phyloP scores from a whole-genome alignment of 2,888 invertebrate species.

The Cinara cedri region DNA sequence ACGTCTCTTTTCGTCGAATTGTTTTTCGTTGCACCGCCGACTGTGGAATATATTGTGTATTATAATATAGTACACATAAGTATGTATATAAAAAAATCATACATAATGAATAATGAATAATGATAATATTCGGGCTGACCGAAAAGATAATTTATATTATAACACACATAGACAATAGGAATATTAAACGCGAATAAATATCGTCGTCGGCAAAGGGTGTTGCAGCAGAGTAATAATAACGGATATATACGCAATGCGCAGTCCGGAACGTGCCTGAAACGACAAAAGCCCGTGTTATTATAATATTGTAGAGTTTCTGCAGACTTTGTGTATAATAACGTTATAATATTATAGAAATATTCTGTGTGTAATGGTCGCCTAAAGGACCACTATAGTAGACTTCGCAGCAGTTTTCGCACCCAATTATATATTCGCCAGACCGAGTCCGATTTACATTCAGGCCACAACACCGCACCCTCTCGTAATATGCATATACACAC shows the following conservation, averaged over 20 bases:
- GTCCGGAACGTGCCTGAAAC: constrained; percentile 38
- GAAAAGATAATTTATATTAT: too few relatives aligned
- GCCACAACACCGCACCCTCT: background rate
- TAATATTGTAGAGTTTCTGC: background rate
- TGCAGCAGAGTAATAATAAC: background rate
- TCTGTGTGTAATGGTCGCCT: background rate
- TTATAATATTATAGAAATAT: background rate
- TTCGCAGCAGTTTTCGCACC: constrained; percentile 17
- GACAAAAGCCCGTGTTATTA: background rate
- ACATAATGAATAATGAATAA: too few relatives aligned
- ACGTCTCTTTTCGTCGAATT: too few relatives aligned
- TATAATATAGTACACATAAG: too few relatives aligned
- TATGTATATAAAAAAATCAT: too few relatives aligned
- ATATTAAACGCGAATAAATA: too few relatives aligned
- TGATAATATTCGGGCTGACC: too few relatives aligned
- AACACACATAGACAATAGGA: too few relatives aligned
- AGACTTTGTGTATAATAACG: background rate
- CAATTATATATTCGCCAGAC: constrained; percentile 41
- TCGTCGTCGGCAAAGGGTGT: background rate
- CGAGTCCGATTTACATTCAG: constrained; percentile 33
- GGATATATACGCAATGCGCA: too few relatives aligned
- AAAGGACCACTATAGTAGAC: constrained; percentile 7
- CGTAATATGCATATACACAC: too few relatives aligned
- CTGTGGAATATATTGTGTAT: too few relatives aligned
- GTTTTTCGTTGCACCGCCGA: too few relatives aligned